Percentiles rank a stretch among this genome's conserved stretches.
Evolutionary conservation across 2,113 vertebrate genomes (phyloP).

Genomic region (Strix aluco): DNA sequence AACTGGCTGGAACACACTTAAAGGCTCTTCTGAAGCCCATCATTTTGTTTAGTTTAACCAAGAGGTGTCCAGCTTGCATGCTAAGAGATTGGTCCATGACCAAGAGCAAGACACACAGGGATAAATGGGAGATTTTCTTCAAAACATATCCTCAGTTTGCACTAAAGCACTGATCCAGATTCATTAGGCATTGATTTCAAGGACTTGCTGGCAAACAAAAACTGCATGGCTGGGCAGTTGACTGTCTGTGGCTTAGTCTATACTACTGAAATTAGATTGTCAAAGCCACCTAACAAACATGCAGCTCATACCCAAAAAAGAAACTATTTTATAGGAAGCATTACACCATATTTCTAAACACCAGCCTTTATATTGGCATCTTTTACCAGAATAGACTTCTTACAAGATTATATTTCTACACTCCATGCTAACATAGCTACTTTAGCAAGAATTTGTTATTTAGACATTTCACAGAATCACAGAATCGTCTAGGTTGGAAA

Average conservation of each 20-base stretch:
- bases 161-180: neutral
- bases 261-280: neutral
- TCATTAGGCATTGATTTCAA: neutral
- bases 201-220: neutral
- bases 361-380: neutral
- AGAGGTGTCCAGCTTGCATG: neutral
- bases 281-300: neutral
- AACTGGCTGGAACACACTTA: neutral
- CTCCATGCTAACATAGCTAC: rapidly evolving
- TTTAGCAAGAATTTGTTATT: neutral
- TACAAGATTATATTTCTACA: neutral
- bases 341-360: neutral
- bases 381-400: neutral
- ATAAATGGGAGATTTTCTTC: neutral
- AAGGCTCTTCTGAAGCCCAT: neutral
- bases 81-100: neutral
- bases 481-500: too few relatives aligned
- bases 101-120: neutral
- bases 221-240: neutral
- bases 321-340: neutral
- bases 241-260: neutral
- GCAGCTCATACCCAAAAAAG: neutral
- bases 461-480: neutral
- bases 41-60: neutral
- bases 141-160: neutral